Evolutionary conservation across 1,140 invertebrate species (phyloP).

Genomic region (Platorchestia sp.): DNA sequence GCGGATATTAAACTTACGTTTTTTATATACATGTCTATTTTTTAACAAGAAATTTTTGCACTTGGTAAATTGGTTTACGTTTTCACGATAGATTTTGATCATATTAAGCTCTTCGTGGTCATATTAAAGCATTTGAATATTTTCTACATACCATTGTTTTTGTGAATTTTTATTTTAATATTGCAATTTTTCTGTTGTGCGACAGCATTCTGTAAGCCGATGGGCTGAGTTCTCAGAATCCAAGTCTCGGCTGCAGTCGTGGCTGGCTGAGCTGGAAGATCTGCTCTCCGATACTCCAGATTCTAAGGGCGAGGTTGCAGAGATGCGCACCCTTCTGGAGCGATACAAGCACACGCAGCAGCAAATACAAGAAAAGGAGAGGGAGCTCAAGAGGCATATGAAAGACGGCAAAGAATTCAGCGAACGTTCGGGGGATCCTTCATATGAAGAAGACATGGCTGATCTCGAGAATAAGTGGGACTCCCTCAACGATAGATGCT

Average conservation of each 20-base stretch:
- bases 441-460: slow-evolving; percentile 77
- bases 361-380: slow-evolving; percentile 81
- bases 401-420: slow-evolving; percentile 81
- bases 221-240: slow-evolving; percentile 83
- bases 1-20: background rate
- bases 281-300: slow-evolving; percentile 77
- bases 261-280: slow-evolving; percentile 69
- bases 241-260: slow-evolving; percentile 68
- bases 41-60: background rate
- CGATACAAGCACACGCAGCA: slow-evolving; percentile 83
- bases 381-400: slow-evolving; percentile 80
- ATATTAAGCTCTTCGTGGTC: background rate
- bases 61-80: background rate
- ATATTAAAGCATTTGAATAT: background rate
- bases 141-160: background rate
- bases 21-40: background rate
- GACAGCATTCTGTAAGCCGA: slow-evolving; percentile 37
- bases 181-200: background rate
- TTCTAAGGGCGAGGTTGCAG: slow-evolving; percentile 86
- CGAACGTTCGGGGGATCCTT: slow-evolving; percentile 78
- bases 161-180: background rate
- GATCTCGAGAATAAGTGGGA: slow-evolving; percentile 79
- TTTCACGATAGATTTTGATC: background rate
- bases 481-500: slow-evolving; percentile 76
- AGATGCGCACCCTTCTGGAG: slow-evolving; percentile 91